phyloP scores from a whole-genome alignment of 53 echinoderm and acorn worm genomes.

The Temnopleurus reevesii region DNA sequence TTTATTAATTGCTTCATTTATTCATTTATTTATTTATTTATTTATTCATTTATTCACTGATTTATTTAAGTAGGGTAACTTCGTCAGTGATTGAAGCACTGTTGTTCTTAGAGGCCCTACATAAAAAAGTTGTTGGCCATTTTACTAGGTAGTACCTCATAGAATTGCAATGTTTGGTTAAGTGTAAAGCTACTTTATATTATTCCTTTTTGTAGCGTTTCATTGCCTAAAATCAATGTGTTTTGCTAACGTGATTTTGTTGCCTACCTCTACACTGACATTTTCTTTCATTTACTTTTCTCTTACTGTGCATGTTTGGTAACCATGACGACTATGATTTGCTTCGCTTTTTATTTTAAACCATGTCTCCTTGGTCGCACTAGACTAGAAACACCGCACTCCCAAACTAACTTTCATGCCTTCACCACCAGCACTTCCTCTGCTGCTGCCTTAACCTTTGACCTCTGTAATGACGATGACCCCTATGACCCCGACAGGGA shows the following conservation, averaged over 20 bases:
- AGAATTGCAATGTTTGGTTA: too few species aligned
- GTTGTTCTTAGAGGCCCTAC: too few species aligned
- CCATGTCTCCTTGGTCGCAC: constrained; percentile 29
- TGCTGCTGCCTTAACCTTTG: constrained; percentile 53
- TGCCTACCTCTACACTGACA: neutral
- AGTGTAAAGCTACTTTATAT: too few species aligned
- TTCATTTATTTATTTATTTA: too few species aligned
- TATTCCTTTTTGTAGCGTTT: too few species aligned
- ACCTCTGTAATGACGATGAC: constrained; percentile 45
- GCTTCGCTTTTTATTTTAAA: constrained; percentile 13
- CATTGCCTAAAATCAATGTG: neutral
- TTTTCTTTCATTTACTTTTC: neutral
- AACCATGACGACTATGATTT: constrained; percentile 1
- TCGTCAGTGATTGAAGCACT: too few species aligned
- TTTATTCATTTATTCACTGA: too few species aligned
- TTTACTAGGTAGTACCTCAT: too few species aligned
- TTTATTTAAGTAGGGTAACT: too few species aligned
- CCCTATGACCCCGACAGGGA: constrained; percentile 73
- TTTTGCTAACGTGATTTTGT: neutral
- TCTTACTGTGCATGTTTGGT: constrained; percentile 12
- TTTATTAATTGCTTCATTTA: too few species aligned
- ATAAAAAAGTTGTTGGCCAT: too few species aligned
- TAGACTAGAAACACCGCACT: neutral
- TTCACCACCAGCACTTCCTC: neutral
- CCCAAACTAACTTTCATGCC: constrained; percentile 45